Evolutionary conservation across 2,888 invertebrate genomes (phyloP), one percentile per base, ranked within the genome.

Genomic region (Thereva nobilitata): DNA sequence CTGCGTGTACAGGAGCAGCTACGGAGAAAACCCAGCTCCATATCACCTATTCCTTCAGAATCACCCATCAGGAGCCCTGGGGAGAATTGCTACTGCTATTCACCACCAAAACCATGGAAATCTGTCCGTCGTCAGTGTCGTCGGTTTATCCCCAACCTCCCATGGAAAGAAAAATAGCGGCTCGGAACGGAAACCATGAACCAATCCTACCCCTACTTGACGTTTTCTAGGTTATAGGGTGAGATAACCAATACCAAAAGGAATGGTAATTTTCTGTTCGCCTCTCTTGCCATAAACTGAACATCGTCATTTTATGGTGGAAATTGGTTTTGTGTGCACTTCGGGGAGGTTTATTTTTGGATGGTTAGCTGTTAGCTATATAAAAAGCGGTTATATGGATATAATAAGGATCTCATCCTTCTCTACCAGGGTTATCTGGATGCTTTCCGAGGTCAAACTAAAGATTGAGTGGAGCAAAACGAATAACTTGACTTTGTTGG

Each of bases 321-420:
- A 52, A 49, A 61, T 61, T 61, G 61, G 61, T 61, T 61, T 47
- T 61, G 41, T 61, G 61, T 61, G 50, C 61, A 61, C 40, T 61
- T 61, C 61, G 41, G 34, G 45, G 50, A 41, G 40, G 47, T 61
- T 61, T 61, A 61, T 61, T 61, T 61, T 50, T 50, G 50, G 41
- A 50, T 52, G 49, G 61, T 50, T 61, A 34, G 40, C 50, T 50
- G 50, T 50, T 61, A 49, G 61, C 56, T 56, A 56, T 56, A 56
- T 56, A 42, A 56, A 42, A 56, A 56, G 56, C 56, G 56, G 56
- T 56, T 44, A 44, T 44, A 56, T 56, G 44, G 56, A 56, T 56
- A 56, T 56, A 56, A 56, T 56, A 56, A 56, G 44, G 44, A 34
- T 35, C 44, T 34, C 35, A n/a, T 35, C 23, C 7, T 52, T 7